Base-by-base conservation (phyloP, 2,113 vertebrate genomes). In the Elephantulus edwardii region DNA sequence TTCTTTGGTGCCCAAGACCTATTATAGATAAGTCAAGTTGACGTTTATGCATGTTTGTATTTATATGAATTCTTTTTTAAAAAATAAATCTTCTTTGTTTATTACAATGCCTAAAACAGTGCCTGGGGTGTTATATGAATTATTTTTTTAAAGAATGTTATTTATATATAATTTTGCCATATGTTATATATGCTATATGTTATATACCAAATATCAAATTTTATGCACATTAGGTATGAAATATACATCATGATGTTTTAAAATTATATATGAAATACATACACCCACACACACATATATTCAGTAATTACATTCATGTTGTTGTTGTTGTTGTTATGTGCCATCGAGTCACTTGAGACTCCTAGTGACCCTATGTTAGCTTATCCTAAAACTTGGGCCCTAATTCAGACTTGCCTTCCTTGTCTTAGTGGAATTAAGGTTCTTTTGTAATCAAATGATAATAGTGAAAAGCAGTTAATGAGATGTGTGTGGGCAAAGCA, bases 391-490 rank as follows among this genome's bases (percentile, higher is more conserved):
- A 70, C 12, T 71, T 91, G 30, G 17, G 3, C 40, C 83, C 88
- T 42, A 82, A 72, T 82, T 92, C 68, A 52, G 35, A n/a, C n/a
- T 50, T 88, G 14, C 71, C 42, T 48, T 74, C 28, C 28, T 74
- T 44, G 16, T 48, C 14, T 74, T 33, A 74, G 28, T 6, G 42
- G 48, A 46, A 74, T 33, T 46, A 74, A 46, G 33, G 22, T 92
- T 83, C 64, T n/a, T 74, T 62, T 75, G 38, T 91, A 75, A 83
- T 60, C 83, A 76, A 72, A 54, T 75, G 20, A 60, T 83, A 77
- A 86, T 60, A 93, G 78, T 83, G 58, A 91, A 71, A 92, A 84
- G 12, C 19, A 84, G 54, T 91, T 82, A 82, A 75, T 64, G 40
- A 70, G n/a, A 35, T 46, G 6, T 58, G 50, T 83, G n/a, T 89